Base-by-base conservation (phyloP, 2,797 vertebrate species). In the Channallabes apus region DNA sequence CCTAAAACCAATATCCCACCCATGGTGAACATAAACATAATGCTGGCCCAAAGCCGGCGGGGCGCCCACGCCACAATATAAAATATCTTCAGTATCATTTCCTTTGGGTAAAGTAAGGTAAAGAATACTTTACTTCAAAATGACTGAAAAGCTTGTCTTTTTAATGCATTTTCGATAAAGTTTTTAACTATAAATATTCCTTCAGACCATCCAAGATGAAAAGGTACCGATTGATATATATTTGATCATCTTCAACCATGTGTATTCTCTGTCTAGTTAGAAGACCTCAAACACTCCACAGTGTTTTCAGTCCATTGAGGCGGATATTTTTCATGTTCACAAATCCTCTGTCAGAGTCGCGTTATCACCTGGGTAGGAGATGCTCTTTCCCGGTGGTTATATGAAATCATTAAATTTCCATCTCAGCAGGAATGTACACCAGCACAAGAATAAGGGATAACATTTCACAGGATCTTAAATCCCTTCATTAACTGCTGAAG, bases 371-470 rank as follows among this genome's bases (percentile, higher is more conserved):
- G 61, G 9, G 18, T 80, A 65, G 41, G 32, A 54, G 62, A 51
- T 29, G 62, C 79, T 51, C 79, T 32, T 80, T 32, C 38, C 32
- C 17, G 2, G n/a, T 3, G 6, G 61, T 62, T 79, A n/a, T 22
- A 77, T 41, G 46, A 80, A 80, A 80, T 64, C 4, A 80, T 80
- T 80, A 17, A 20, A 22, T 65, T 80, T 54, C n/a, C 38, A 65
- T 20, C 41, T 29, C 9, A 67, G 78, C 41, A 65, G n/a, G 78
- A 80, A 46, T 64, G 46, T 12, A 20, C 62, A 80, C 41, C n/a
- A 29, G 38, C 24, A 64, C 24, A 80, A 20, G 35, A 17, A 51
- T 64, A 18, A 65, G 5, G 15, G 15, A 46, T 64, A 46, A 80
- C n/a, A 20, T 64, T 79, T 38, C 32, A 24, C 32, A 24, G 58